Conservation (phyloP, 2,888 invertebrate species). For the Sisyra terminalis region DNA sequence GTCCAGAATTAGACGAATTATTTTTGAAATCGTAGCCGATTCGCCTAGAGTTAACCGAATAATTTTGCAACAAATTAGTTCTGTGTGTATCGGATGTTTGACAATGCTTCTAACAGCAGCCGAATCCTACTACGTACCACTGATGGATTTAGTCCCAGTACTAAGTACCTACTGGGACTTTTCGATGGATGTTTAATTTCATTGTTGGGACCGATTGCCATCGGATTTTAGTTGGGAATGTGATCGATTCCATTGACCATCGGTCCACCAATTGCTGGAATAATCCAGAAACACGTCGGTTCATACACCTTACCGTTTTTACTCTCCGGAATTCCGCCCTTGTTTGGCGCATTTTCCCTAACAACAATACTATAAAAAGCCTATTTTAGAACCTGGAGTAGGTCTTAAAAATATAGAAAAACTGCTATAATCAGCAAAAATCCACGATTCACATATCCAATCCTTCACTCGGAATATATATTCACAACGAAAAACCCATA, state of each 20-base stretch:
- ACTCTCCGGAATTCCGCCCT: constrained; percentile 70
- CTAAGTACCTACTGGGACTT: constrained; percentile 68
- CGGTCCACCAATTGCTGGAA: constrained; percentile 76
- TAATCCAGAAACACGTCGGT: constrained; percentile 36
- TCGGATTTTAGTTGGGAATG: constrained; percentile 75
- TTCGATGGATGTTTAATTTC: constrained; percentile 90
- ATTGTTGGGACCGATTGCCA: constrained; percentile 80
- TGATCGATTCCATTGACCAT: constrained; percentile 73
- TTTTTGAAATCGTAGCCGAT: constrained; percentile 77
- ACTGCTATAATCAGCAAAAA: too few relatives aligned
- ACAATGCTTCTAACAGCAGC: constrained; percentile 62
- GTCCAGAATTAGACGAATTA: constrained; percentile 68
- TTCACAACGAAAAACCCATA: too few relatives aligned
- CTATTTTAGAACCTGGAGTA: too few relatives aligned
- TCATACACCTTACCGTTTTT: constrained; percentile 65
- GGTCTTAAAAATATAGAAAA: too few relatives aligned
- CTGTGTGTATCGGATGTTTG: constrained; percentile 57
- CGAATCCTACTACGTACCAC: constrained; percentile 39
- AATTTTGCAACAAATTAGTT: constrained; percentile 71
- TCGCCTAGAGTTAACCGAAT: constrained; percentile 62
- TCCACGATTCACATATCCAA: too few relatives aligned
- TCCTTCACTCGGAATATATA: too few relatives aligned
- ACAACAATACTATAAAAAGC: too few relatives aligned
- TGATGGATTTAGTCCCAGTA: constrained; percentile 52
- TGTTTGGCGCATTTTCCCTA: constrained; percentile 60